Conservation (phyloP, 92 coral and sea anemone species). For the Umimayanthus chanpuru region DNA sequence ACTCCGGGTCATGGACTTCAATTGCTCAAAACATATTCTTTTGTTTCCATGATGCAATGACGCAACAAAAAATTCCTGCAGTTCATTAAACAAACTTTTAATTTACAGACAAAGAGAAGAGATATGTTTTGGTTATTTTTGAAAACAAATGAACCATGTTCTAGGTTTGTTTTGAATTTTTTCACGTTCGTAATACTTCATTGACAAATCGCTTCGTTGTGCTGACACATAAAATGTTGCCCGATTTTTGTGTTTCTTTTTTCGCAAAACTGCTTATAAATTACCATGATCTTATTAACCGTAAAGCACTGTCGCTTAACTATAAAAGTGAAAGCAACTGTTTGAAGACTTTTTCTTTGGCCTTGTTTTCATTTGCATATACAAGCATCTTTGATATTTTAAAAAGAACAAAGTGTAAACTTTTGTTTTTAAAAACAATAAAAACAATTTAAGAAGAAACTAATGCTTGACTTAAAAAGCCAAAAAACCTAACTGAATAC, state of each 20-base stretch:
- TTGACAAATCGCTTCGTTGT: neutral
- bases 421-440: too few relatives aligned
- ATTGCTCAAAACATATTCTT: neutral
- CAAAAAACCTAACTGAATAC: too few relatives aligned
- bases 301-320: too few relatives aligned
- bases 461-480: too few relatives aligned
- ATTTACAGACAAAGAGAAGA: neutral
- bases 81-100: neutral
- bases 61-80: neutral
- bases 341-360: too few relatives aligned
- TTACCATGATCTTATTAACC: too few relatives aligned
- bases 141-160: neutral
- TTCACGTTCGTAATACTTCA: neutral
- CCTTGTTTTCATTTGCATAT: too few relatives aligned
- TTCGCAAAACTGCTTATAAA: neutral
- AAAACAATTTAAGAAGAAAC: too few relatives aligned
- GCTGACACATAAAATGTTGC: too few relatives aligned
- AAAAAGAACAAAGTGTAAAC: too few relatives aligned
- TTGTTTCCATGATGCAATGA: neutral
- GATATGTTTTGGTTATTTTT: neutral
- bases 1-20: neutral
- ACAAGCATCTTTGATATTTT: too few relatives aligned
- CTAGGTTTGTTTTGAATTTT: neutral
- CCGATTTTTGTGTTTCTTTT: neutral
- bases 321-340: too few relatives aligned